These are phyloP conservation scores for Equus quagga DNA, from an alignment of 2,113 vertebrate species.

Conservation along the genomic window DNA sequence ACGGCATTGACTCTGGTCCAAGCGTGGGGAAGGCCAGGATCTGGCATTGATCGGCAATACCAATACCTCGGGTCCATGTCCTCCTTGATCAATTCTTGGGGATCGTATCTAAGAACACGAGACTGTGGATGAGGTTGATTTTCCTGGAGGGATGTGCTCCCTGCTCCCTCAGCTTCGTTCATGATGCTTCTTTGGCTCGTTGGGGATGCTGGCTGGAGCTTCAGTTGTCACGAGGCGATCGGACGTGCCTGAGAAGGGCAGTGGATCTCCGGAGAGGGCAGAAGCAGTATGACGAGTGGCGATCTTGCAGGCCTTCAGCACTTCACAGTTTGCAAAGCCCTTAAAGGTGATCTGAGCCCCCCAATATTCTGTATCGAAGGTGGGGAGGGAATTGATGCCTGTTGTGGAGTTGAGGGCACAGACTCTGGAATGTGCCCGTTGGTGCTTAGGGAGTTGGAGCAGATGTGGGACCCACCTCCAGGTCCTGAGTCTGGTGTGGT, in stretches of 20 bases:
- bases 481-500: background rate
- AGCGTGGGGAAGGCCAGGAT: background rate
- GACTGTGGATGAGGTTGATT: background rate
- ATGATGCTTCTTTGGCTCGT: background rate
- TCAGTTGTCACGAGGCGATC: fast-evolving
- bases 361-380: fast-evolving
- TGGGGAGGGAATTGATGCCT: fast-evolving
- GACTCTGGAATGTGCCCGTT: fast-evolving
- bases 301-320: background rate
- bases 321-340: background rate
- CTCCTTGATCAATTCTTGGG: background rate
- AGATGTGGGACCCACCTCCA: fast-evolving
- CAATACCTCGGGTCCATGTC: fast-evolving
- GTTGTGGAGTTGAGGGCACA: fast-evolving
- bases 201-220: background rate
- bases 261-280: background rate
- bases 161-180: fast-evolving
- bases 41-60: background rate
- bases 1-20: background rate
- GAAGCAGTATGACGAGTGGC: background rate
- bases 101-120: background rate
- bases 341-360: fast-evolving
- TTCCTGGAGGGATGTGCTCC: background rate
- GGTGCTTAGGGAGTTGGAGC: fast-evolving
- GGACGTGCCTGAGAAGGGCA: background rate